These are phyloP conservation scores for Phrynosoma platyrhinos DNA, from an alignment of 2,113 vertebrate species.

Conservation along the genomic window DNA sequence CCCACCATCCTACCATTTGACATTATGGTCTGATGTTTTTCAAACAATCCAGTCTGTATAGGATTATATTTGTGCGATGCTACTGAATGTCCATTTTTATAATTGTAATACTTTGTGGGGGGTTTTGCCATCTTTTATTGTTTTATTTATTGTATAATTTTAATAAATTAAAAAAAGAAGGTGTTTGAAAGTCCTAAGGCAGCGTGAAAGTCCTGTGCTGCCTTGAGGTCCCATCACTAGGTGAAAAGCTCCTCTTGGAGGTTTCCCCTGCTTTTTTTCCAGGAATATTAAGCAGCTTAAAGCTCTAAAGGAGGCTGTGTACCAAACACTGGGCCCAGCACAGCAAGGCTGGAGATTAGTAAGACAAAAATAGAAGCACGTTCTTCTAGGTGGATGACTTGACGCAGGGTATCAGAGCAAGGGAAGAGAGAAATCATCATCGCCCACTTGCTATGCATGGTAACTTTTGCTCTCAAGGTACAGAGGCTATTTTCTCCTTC, in stretches of 20 bases:
- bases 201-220: not conserved
- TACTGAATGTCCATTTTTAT: no score
- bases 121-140: no score
- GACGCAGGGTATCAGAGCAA: not conserved
- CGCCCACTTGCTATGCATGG: not conserved
- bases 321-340: constrained; percentile 12
- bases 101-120: no score
- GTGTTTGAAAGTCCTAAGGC: not conserved
- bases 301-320: constrained; percentile 21
- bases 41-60: no score
- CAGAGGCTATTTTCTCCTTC: not conserved
- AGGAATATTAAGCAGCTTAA: constrained; percentile 28
- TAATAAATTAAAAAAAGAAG: no score
- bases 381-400: not conserved
- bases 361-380: constrained; percentile 1
- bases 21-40: no score
- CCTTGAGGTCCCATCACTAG: not conserved
- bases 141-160: no score
- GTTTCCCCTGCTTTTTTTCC: not conserved
- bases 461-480: not conserved
- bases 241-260: not conserved
- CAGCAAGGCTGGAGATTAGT: constrained; percentile 9
- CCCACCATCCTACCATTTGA: no score
- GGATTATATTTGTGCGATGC: no score
- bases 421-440: not conserved